A percentile compares a stretch with the other conserved stretches of the same genome.
Conservation (phyloP, 2,888 invertebrate species). For the Tryphoninae sp. region DNA sequence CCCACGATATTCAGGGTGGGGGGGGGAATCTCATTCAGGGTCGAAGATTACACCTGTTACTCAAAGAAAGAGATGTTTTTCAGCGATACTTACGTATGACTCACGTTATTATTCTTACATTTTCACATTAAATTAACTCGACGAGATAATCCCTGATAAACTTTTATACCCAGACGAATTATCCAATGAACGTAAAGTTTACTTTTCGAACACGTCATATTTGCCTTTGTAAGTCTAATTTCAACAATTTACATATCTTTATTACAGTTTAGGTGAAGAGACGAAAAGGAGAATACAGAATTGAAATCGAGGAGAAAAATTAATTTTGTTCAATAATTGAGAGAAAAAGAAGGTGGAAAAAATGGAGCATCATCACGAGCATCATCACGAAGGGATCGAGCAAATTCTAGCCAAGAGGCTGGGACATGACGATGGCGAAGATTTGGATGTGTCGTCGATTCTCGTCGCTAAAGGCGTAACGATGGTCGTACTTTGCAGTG, state of each 20-base stretch:
- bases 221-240: neutral
- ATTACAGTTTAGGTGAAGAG: constrained; percentile 24
- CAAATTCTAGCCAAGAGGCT: constrained; percentile 29
- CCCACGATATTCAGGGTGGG: neutral
- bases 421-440: constrained; percentile 64
- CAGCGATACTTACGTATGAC: neutral
- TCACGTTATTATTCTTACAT: neutral
- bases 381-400: constrained; percentile 42
- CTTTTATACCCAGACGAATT: neutral
- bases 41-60: constrained; percentile 17
- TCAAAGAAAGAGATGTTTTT: constrained; percentile 6
- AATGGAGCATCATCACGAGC: constrained; percentile 40
- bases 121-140: constrained; percentile 31
- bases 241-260: neutral
- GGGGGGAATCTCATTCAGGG: neutral
- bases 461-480: constrained; percentile 89
- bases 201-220: neutral
- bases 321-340: neutral
- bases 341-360: constrained; percentile 24
- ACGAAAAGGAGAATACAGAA: constrained; percentile 6
- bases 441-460: constrained; percentile 81
- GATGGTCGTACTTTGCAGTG: constrained; percentile 89
- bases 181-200: neutral
- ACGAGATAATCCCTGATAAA: constrained; percentile 1
- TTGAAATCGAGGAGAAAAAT: neutral